A percentile compares a stretch with the other conserved stretches of the same genome.
Conservation (phyloP, 2,888 invertebrate genomes). For the Hydraecia micacea region DNA sequence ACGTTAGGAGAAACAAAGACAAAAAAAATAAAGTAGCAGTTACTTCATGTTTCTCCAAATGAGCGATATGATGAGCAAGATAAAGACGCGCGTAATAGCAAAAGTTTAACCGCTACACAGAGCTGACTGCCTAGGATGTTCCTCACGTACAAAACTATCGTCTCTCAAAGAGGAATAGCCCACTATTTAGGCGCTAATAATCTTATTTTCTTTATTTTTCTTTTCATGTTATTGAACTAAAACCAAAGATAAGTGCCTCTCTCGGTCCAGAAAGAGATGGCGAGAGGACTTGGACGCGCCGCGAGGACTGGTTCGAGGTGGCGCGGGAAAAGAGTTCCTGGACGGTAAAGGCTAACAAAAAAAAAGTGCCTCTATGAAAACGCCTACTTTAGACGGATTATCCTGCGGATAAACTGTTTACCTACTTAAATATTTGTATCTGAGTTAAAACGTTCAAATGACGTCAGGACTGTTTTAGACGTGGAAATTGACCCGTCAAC, state of each 20-base stretch:
- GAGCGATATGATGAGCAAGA: too few relatives aligned
- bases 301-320: too few relatives aligned
- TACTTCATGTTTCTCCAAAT: too few relatives aligned
- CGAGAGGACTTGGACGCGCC: too few relatives aligned
- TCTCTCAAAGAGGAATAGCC: background rate
- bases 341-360: too few relatives aligned
- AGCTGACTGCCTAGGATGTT: too few relatives aligned
- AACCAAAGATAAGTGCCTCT: constrained; percentile 12
- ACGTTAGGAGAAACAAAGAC: too few relatives aligned
- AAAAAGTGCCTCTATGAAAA: constrained; percentile 13
- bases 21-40: too few relatives aligned
- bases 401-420: background rate
- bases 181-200: background rate
- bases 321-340: too few relatives aligned
- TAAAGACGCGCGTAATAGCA: too few relatives aligned
- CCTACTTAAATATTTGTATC: constrained; percentile 18
- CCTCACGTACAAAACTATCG: background rate
- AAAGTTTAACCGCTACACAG: too few relatives aligned
- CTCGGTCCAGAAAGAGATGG: too few relatives aligned
- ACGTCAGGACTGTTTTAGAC: constrained; percentile 34
- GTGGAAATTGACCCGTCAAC: constrained; percentile 15
- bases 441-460: constrained; percentile 23
- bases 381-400: background rate
- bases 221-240: background rate
- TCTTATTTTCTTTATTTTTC: background rate